phyloP scores from a whole-genome alignment of 2,113 vertebrate genomes.

The Phyllostomus hastatus region DNA sequence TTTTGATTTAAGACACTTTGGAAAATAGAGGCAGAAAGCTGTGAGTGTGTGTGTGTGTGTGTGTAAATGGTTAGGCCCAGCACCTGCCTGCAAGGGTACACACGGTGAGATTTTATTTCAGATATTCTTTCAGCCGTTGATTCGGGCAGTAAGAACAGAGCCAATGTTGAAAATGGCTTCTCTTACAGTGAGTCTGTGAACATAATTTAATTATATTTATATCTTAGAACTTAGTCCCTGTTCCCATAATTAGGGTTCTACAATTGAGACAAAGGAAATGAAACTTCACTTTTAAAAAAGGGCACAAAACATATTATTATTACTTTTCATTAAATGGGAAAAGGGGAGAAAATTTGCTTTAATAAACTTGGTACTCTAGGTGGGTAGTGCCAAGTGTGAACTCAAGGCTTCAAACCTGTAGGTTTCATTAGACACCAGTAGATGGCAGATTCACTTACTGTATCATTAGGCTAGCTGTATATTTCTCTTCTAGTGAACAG shows the following conservation, averaged over 20 bases:
- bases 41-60: neutral
- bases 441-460: slow-evolving; percentile 69
- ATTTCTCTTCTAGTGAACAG: neutral
- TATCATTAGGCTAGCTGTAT: neutral
- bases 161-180: neutral
- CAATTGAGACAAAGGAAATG: neutral
- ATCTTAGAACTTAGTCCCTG: neutral
- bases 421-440: slow-evolving; percentile 54
- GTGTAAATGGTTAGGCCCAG: neutral
- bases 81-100: neutral
- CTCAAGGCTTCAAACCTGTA: slow-evolving; percentile 25
- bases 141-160: neutral
- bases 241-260: neutral
- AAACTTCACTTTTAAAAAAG: neutral
- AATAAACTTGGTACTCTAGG: neutral
- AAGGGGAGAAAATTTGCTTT: neutral
- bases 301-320: neutral
- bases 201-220: slow-evolving; percentile 7
- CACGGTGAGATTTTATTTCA: neutral
- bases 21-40: neutral
- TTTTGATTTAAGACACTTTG: slow-evolving; percentile 19
- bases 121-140: neutral
- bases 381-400: neutral
- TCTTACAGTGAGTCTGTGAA: neutral
- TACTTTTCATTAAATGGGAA: neutral